Evolutionary conservation across 2,113 vertebrate genomes (phyloP), one percentile per base, ranked within the genome.

Genomic region (Pollimyrus isidori): DNA sequence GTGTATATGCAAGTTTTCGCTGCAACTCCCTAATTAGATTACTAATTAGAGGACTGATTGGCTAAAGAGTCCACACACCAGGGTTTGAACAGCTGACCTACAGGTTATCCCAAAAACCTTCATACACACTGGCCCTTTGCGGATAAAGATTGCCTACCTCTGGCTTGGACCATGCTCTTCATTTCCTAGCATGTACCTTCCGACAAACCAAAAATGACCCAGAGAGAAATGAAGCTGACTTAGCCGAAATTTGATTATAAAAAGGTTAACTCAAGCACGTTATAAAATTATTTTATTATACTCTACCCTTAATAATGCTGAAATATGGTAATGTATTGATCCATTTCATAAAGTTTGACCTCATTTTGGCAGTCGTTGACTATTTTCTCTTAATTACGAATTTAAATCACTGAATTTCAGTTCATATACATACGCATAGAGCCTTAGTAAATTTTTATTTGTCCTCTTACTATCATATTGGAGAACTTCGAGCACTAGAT

Each of bases 331-430:
- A 65, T 26, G 58, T 26, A 26, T 26, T 26, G 30, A 76, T 76
- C 30, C 30, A 30, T 76, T 39, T 76, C n/a, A 73, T 30, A 35
- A 76, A 65, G 58, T 10, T 26, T 76, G 69, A 39, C 30, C n/a
- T 26, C 23, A 65, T 65, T 62, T 65, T 65, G 23, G n/a, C 23
- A 26, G n/a, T 65, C 58, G 26, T 3, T 65, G 58, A 26, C 23
- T 26, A 3, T 26, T 26, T 26, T 65, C n/a, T 10, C 26, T 62
- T n/a, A 35, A 62, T 26, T 65, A 26, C 10, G 13, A 76, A 17
- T 76, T 76, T 76, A 76, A 76, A 39, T 76, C 69, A 76, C 69
- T 76, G 69, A 76, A 76, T 76, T 76, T 65, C 58, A 65, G n/a
- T 65, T 26, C 58, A 26, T 65, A 62, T 62, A 62, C 56, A n/a